These are phyloP conservation scores for Sciurus niger DNA, from an alignment of 2,113 vertebrate species.

Conservation along the genomic window DNA sequence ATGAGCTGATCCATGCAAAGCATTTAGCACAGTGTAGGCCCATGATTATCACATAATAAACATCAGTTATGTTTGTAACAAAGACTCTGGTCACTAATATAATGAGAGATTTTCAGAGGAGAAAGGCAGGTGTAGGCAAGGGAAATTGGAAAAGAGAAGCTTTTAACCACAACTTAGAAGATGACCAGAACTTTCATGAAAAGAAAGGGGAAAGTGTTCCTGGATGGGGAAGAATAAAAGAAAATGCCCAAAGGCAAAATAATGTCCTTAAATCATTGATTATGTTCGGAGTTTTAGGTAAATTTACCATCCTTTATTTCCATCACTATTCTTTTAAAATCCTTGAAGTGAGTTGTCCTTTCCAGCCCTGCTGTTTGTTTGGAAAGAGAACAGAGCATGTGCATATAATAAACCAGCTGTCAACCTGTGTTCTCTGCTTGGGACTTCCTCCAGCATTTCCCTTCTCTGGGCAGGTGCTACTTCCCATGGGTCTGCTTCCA, in stretches of 20 bases:
- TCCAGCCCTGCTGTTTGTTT: constrained; percentile 47
- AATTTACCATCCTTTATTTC: background rate
- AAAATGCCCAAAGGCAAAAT: background rate
- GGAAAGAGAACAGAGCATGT: constrained; percentile 37
- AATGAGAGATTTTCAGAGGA: constrained; percentile 37
- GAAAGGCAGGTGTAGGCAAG: background rate
- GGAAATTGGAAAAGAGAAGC: background rate
- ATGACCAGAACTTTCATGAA: background rate
- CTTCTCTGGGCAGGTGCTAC: constrained; percentile 41
- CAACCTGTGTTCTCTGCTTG: constrained; percentile 22
- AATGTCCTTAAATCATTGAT: background rate
- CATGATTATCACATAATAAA: constrained; percentile 28
- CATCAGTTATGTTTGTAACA: constrained; percentile 15
- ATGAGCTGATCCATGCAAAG: constrained; percentile 38
- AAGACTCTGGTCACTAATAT: constrained; percentile 26
- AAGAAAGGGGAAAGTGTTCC: background rate
- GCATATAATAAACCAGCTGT: constrained; percentile 43
- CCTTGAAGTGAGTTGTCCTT: constrained; percentile 32
- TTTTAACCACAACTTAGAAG: constrained; percentile 11
- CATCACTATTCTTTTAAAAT: constrained; percentile 56
- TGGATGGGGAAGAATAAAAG: background rate
- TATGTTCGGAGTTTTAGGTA: background rate
- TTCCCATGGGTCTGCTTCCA: background rate
- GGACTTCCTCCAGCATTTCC: constrained; percentile 29
- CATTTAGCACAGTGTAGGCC: background rate